Evolutionary conservation across 2,888 invertebrate genomes (phyloP).

Genomic region (Cosmia pyralina): DNA sequence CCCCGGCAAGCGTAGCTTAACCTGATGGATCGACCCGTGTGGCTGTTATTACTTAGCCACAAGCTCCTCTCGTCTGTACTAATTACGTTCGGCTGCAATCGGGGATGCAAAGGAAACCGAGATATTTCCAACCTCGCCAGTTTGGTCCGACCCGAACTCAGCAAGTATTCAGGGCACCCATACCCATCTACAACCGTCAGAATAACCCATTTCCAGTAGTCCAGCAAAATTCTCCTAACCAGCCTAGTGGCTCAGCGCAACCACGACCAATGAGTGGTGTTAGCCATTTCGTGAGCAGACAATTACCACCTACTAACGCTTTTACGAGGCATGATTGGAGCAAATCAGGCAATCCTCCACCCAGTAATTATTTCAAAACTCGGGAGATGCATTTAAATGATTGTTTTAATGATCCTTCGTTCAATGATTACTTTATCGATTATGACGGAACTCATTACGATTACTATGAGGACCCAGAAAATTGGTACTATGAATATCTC

Average conservation of each 20-base stretch:
- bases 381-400: slow-evolving; percentile 2
- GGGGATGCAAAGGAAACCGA: too few species aligned
- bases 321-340: neutral
- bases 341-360: slow-evolving; percentile 7
- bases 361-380: neutral
- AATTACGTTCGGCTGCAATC: too few species aligned
- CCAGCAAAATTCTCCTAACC: slow-evolving; percentile 9
- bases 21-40: too few species aligned
- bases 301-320: too few species aligned
- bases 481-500: neutral
- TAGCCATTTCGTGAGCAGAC: too few species aligned
- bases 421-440: neutral
- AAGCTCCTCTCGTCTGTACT: too few species aligned
- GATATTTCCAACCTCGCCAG: neutral
- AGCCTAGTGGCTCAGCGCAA: neutral
- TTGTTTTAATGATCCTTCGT: neutral
- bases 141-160: slow-evolving; percentile 8
- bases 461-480: neutral
- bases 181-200: neutral
- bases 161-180: neutral
- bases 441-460: neutral
- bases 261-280: slow-evolving; percentile 14
- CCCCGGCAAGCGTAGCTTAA: too few species aligned
- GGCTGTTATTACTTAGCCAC: too few species aligned
- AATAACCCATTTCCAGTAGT: neutral